These are phyloP conservation scores for Drosophila mayri DNA, from an alignment of 1,140 invertebrate species.

Conservation along the genomic window DNA sequence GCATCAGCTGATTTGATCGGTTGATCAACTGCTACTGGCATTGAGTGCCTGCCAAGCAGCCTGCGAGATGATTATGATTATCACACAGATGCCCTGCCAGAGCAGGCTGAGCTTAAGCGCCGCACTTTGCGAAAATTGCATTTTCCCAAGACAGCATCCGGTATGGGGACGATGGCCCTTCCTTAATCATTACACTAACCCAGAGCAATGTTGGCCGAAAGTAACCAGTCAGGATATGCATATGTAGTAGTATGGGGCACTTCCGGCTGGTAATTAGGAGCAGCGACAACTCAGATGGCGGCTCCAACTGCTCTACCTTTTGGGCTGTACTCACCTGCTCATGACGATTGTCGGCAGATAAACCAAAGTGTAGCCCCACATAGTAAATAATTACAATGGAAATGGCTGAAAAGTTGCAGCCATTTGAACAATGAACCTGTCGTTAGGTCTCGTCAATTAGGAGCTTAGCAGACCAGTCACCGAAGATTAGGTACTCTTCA, in stretches of 20 bases:
- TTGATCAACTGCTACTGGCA: conserved; percentile 66
- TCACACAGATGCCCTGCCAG: conserved; percentile 11
- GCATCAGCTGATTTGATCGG: conserved; percentile 47
- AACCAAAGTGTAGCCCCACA: conserved; percentile 18
- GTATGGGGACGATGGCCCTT: conserved; percentile 17
- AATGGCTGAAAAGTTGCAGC: conserved; percentile 77
- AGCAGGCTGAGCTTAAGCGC: conserved; percentile 51
- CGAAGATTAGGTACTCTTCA: conserved; percentile 20
- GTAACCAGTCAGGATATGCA: conserved; percentile 18
- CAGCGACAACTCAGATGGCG: conserved; percentile 19
- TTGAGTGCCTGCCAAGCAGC: conserved; percentile 39
- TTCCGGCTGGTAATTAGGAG: conserved; percentile 58
- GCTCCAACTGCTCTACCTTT: conserved; percentile 1
- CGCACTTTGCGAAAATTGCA: conserved; percentile 47
- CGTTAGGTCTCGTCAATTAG: conserved; percentile 70
- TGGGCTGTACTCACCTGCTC: conserved; percentile 20
- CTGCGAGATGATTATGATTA: conserved; percentile 56
- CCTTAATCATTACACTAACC: conserved; percentile 29
- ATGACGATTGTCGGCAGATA: conserved; percentile 54
- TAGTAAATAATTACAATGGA: conserved; percentile 64
- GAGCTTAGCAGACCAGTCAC: not conserved
- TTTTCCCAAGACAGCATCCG: conserved; percentile 66
- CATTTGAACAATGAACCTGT: conserved; percentile 71
- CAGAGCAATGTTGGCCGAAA: conserved; percentile 12
- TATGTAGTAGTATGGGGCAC: conserved; percentile 15